phyloP scores from a whole-genome alignment of 1,140 invertebrate genomes.

The Bicyclus anynana region DNA sequence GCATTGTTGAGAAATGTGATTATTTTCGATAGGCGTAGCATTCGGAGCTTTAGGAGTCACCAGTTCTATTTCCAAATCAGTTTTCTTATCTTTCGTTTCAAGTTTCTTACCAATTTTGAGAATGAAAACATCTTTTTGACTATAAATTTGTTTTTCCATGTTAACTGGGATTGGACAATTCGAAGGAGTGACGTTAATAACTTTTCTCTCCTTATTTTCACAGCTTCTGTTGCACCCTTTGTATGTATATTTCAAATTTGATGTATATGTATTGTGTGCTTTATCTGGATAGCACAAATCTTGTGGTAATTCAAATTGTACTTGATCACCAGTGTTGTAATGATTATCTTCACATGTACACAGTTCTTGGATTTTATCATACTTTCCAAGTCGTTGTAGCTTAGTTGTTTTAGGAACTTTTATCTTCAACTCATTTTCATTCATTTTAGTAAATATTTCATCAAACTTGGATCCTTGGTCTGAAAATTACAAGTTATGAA shows the following conservation, averaged over 20 bases:
- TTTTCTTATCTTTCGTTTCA: slow-evolving; percentile 67
- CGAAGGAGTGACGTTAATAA: slow-evolving; percentile 59
- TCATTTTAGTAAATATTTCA: slow-evolving; percentile 69
- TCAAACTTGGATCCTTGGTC: slow-evolving; percentile 48
- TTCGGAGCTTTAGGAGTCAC: slow-evolving; percentile 55
- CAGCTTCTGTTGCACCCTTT: slow-evolving; percentile 36
- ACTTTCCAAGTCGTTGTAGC: slow-evolving; percentile 54
- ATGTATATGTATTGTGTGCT: slow-evolving; percentile 42
- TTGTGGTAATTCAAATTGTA: slow-evolving; percentile 59
- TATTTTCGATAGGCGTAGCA: slow-evolving; percentile 31
- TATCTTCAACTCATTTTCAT: slow-evolving; percentile 63
- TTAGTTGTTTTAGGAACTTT: slow-evolving; percentile 60
- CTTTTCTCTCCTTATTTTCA: slow-evolving; percentile 49
- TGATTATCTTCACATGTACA: slow-evolving; percentile 56
- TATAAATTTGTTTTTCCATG: slow-evolving; percentile 55
- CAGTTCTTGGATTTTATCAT: slow-evolving; percentile 60
- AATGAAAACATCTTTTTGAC: slow-evolving; percentile 65
- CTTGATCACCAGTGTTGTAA: slow-evolving; percentile 62
- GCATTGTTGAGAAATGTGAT: slow-evolving; percentile 47
- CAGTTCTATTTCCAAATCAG: slow-evolving; percentile 67
- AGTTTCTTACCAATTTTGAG: slow-evolving; percentile 69
- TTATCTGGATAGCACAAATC: slow-evolving; percentile 36
- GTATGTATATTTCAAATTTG: slow-evolving; percentile 60
- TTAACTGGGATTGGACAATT: slow-evolving; percentile 55
- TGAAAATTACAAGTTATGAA: slow-evolving; percentile 30